phyloP scores from a whole-genome alignment of 2,888 invertebrate species.

The Cantharis lateralis region DNA sequence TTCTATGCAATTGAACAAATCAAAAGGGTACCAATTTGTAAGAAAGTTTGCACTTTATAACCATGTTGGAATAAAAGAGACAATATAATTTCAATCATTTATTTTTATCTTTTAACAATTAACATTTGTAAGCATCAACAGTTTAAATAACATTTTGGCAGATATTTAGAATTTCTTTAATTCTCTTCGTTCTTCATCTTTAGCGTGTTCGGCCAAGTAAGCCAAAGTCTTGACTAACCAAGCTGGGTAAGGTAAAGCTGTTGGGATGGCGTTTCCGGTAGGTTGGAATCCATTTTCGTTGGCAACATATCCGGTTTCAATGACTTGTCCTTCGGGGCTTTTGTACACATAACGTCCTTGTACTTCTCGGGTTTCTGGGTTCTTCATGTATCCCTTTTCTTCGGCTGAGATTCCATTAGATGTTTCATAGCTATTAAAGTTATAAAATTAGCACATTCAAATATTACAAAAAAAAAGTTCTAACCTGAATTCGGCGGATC shows the following conservation, averaged over 20 bases:
- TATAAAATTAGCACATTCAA: not conserved
- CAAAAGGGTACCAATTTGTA: not conserved
- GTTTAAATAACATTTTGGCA: not conserved
- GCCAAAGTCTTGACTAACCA: slow-evolving; percentile 72
- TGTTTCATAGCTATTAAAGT: slow-evolving; percentile 60
- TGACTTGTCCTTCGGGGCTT: slow-evolving; percentile 67
- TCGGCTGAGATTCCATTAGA: slow-evolving; percentile 67
- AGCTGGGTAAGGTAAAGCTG: slow-evolving; percentile 69
- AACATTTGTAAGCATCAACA: not conserved
- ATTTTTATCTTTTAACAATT: not conserved
- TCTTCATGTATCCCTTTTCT: slow-evolving; percentile 61
- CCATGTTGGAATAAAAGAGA: not conserved
- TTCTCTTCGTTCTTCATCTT: not conserved
- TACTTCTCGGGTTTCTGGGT: slow-evolving; percentile 57
- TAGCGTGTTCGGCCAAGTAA: slow-evolving; percentile 65
- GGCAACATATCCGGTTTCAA: slow-evolving; percentile 64
- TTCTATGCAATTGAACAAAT: not conserved
- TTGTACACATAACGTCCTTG: slow-evolving; percentile 62
- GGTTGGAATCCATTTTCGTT: slow-evolving; percentile 74
- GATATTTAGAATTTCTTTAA: not conserved
- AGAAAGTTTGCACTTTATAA: not conserved
- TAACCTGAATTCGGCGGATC: not conserved
- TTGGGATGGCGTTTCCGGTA: slow-evolving; percentile 56
- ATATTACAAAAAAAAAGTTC: not conserved
- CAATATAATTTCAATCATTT: not conserved